These are phyloP conservation scores for Argyresthia albistria DNA, from an alignment of 2,888 invertebrate genomes.

Conservation along the genomic window DNA sequence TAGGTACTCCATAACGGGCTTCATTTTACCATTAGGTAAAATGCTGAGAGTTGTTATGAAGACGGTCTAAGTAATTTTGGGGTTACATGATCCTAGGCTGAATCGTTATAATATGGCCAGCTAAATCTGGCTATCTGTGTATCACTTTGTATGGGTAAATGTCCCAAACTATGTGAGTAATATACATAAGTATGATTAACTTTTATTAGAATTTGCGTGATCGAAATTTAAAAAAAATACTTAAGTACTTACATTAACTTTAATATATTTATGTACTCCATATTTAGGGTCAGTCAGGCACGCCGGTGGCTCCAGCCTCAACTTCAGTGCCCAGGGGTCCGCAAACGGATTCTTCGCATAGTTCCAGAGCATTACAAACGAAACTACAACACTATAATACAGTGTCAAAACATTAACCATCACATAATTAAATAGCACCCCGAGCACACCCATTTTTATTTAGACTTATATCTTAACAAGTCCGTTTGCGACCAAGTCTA, in stretches of 20 bases:
- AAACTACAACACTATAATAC: conserved; percentile 23
- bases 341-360: conserved; percentile 39
- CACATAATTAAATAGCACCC: conserved; percentile 24
- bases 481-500: background rate
- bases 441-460: conserved; percentile 21
- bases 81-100: no score
- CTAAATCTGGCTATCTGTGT: no score
- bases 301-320: conserved; percentile 57
- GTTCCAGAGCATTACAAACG: conserved; percentile 28
- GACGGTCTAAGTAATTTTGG: no score
- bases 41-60: no score
- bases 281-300: conserved; percentile 57
- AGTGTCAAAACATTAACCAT: conserved; percentile 30
- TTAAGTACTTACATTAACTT: conserved; percentile 66
- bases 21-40: no score
- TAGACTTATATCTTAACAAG: background rate
- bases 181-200: no score
- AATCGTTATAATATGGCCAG: no score
- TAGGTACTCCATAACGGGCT: no score
- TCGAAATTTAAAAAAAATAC: no score
- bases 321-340: conserved; percentile 38
- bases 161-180: no score
- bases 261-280: conserved; percentile 66
- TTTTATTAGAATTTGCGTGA: no score
- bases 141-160: no score